Evolutionary conservation across 2,113 vertebrate species (phyloP), one percentile per base, ranked within the genome.

Genomic region (Melanocharis versteri): DNA sequence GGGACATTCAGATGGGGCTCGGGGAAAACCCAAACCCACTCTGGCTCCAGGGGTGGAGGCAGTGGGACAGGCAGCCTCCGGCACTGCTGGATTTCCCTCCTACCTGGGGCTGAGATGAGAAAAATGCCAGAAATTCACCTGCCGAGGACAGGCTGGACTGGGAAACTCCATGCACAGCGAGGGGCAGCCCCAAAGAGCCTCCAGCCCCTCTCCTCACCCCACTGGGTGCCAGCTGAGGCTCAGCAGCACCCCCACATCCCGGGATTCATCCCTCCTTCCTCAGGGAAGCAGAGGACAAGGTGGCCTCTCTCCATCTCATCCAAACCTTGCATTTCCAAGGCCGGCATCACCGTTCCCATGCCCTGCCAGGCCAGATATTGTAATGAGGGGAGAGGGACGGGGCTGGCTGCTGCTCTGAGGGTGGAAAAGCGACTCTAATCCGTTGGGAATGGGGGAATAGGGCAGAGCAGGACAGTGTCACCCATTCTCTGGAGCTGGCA

Each of bases 171-270:
- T 18, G 3, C 30, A 23, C 1, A 1, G 6, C 0, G 0, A 64
- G 35, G 28, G 31, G 26, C 57, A 75, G 44, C 44, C 44, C 37
- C 4, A 1, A 11, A 27, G 15, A 69, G 14, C 20, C 35, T 61
- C 31, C 9, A 19, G 76, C 28, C 22, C 2, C 40, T 42, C 17
- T 92, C n/a, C 56, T 51, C 42, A 54, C 5, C 28, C 66, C 56
- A 1, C 0, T 1, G 33, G 45, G 30, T 10, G 44, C 37, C 50
- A 50, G 33, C 4, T 0, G 0, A 19, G 39, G 44, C 57, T 60
- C 7, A 10, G 76, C 50, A 91, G 62, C 68, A 39, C 16, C 27
- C 16, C 64, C 15, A 9, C 18, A 18, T 1, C 80, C 61, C 15
- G 1, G 33, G 15, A 70, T 18, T 13, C 27, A 4, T 15, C 65